Base-by-base conservation (phyloP, 2,797 vertebrate genomes). In the Apogon talboti region DNA sequence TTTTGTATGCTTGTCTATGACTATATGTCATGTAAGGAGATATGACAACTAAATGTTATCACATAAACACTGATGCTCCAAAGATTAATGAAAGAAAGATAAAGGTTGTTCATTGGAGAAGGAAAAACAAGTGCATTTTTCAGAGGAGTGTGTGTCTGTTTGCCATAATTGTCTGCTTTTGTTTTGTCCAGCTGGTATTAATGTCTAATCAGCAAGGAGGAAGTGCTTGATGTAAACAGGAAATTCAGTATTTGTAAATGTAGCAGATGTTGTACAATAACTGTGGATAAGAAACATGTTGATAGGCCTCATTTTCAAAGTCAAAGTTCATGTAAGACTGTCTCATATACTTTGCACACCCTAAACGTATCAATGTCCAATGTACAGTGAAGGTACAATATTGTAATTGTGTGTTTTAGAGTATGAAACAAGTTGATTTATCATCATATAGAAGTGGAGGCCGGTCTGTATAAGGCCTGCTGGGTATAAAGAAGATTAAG, bases 201-300 rank as follows among this genome's bases (percentile, higher is more conserved):
- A 67, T 52, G 50, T 56, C 66, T 53, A 68, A 82, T 84, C 58
- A 81, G 43, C 70, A 69, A 48, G 49, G 62, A 78, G 86, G 88
- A 89, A 87, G 61, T 79, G 52, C 21, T 68, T 1, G 1, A 58
- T 12, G 61, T 87, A 83, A 89, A 91, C 84, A 87, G 87, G 90
- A 91, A 88, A 74, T 73, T 63, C 46, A 14, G 4, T 81, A 77
- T 87, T 85, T 76, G 48, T 51, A 67, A 69, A 75, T 65, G 48
- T 60, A 21, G 57, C 49, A 55, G 30, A 47, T 45, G 16, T 40
- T 14, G 3, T 16, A 40, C 49, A 58, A 38, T 66, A 52, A 63
- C 11, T 9, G 33, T 33, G 35, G 49, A 6, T 19, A 53, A 51
- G 13, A 46, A 18, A 12, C 21, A 35, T 0, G 37, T 14, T 9